Base-by-base conservation (phyloP, 1,140 invertebrate genomes). In the Nephotettix cincticeps region DNA sequence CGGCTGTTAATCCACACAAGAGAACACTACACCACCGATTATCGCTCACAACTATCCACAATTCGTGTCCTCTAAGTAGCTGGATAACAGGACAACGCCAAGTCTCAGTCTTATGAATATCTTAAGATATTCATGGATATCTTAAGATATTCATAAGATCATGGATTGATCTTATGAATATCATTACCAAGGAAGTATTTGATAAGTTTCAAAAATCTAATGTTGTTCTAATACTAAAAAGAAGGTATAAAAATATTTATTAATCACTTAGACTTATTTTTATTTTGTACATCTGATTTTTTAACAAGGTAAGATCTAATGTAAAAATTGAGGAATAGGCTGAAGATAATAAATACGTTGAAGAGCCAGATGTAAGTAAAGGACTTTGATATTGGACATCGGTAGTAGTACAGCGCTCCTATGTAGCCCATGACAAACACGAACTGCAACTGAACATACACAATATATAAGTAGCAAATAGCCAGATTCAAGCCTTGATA, bases 41-140 rank as follows among this genome's bases (percentile, higher is more conserved):
- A 51, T 19, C n/a, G 47, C 21, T n/a, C 19, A 51, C 86, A 79
- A 72, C 86, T 79, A 71, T 83, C 83, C 90, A 36, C 32, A 36
- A 36, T 36, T 36, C 32, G 32, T 36, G 32, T 6, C 32, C 14
- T 36, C 32, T 14, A 36, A 36, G 32, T 36, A 36, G 32, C 32
- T 36, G 32, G 32, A 91, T 91, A 25, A 51, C 14, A 51, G 21
- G 14, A 51, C 21, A 11, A 51, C 4, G 14, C 17, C 17, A 40
- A 40, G 36, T 40, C 17, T 6, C 36, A 40, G 36, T 40, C 17
- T 40, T 9, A 40, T 40, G 36, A 9, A 40, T 40, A 17, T 17
- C 6, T 9, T 40, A 9, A 40, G 6, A 83, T 82, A 61, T n/a
- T n/a, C n/a, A n/a, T n/a, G n/a, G n/a, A n/a, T n/a, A n/a, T n/a